Conservation (phyloP, 2,113 vertebrate genomes). For the Arvicanthis niloticus region DNA sequence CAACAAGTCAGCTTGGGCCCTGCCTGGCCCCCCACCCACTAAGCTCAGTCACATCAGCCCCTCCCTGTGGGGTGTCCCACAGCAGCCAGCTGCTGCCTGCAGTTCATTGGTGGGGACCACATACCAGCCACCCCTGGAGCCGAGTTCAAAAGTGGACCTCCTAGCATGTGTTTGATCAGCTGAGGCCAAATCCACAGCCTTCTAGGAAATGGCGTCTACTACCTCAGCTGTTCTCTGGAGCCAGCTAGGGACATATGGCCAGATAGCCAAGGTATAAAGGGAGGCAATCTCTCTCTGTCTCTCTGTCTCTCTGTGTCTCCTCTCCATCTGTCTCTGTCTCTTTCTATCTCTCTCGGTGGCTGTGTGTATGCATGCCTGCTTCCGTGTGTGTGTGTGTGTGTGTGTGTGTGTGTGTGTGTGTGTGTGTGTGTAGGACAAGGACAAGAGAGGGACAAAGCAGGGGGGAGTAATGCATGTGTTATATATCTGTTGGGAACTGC, state of each 20-base stretch:
- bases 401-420: neutral
- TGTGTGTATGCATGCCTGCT: neutral
- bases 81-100: constrained; percentile 57
- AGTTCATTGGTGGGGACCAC: constrained; percentile 57
- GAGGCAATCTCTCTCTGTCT: neutral
- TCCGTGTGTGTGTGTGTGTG: neutral
- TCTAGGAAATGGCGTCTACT: constrained; percentile 52
- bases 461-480: neutral
- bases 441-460: neutral
- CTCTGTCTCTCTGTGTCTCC: neutral
- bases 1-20: constrained; percentile 29
- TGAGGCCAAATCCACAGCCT: constrained; percentile 65
- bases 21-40: constrained; percentile 37
- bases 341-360: neutral
- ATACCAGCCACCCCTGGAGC: constrained; percentile 48
- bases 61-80: neutral
- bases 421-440: neutral
- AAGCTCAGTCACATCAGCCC: constrained; percentile 28
- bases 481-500: constrained; percentile 25
- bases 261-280: neutral
- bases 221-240: constrained; percentile 39
- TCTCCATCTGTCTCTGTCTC: neutral
- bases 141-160: constrained; percentile 59
- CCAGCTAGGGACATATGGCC: neutral
- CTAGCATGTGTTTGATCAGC: constrained; percentile 78